These are phyloP conservation scores for Drosophila paranaensis DNA, from an alignment of 2,888 invertebrate species.

Conservation along the genomic window DNA sequence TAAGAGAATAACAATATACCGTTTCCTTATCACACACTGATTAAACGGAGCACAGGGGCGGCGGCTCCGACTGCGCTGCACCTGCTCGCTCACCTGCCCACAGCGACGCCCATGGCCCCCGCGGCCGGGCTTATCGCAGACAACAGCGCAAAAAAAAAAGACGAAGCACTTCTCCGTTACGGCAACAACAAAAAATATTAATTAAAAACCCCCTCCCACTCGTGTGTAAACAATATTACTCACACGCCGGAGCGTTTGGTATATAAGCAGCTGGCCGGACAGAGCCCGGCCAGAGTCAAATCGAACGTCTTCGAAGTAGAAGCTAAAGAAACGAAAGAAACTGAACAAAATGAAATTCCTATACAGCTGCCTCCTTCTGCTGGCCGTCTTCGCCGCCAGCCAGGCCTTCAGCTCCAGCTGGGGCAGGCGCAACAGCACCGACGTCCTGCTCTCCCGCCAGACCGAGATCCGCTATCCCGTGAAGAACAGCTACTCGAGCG, in stretches of 20 bases:
- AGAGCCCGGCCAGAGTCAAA: slow-evolving; percentile 11
- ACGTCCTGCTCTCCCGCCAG: slow-evolving; percentile 54
- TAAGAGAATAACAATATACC: slow-evolving; percentile 31
- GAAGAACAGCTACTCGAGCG: slow-evolving; percentile 52
- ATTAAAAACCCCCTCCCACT: slow-evolving; percentile 48
- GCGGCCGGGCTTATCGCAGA: slow-evolving; percentile 3
- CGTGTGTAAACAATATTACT: slow-evolving; percentile 51
- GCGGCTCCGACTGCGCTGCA: not conserved
- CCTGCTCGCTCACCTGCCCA: slow-evolving; percentile 11
- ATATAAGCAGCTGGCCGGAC: slow-evolving; percentile 41
- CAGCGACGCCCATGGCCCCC: slow-evolving; percentile 8
- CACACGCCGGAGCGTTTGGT: slow-evolving; percentile 12
- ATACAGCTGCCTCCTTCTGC: slow-evolving; percentile 55
- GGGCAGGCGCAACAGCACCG: slow-evolving; percentile 48
- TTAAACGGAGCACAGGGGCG: slow-evolving; percentile 1
- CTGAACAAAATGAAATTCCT: slow-evolving; percentile 54
- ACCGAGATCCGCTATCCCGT: slow-evolving; percentile 47
- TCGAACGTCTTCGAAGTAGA: slow-evolving; percentile 22
- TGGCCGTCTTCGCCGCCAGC: slow-evolving; percentile 61
- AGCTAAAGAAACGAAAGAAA: slow-evolving; percentile 3
- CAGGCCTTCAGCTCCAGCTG: slow-evolving; percentile 59
- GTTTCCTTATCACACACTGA: slow-evolving; percentile 53
- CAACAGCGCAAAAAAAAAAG: slow-evolving; percentile 14
- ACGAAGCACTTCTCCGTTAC: slow-evolving; percentile 27
- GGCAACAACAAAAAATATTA: slow-evolving; percentile 37